These are phyloP conservation scores for Byasa hedistus DNA, from an alignment of 2,888 invertebrate species.

Conservation along the genomic window DNA sequence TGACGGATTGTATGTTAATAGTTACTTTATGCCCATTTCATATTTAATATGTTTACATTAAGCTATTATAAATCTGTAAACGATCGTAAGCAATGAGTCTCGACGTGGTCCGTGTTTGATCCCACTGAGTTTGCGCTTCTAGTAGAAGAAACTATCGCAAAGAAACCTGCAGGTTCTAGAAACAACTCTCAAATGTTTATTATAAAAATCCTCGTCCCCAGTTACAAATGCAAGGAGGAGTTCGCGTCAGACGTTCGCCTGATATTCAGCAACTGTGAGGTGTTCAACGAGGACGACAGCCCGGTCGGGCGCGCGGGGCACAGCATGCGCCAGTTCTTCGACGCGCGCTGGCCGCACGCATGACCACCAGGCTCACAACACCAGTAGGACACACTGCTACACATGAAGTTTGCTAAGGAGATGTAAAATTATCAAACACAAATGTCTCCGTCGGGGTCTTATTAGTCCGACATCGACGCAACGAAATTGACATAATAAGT, in stretches of 20 bases:
- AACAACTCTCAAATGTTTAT: too few species aligned
- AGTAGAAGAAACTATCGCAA: too few species aligned
- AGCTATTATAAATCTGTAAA: too few species aligned
- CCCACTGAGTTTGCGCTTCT: too few species aligned
- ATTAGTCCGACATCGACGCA: background rate
- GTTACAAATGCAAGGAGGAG: constrained; percentile 95
- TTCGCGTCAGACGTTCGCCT: constrained; percentile 95
- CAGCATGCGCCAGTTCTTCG: constrained; percentile 95
- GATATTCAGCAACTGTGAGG: constrained; percentile 98
- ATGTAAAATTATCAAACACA: too few species aligned
- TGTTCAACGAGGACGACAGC: constrained; percentile 98
- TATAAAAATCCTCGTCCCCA: constrained; percentile 54
- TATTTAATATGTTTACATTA: background rate
- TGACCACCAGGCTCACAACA: constrained; percentile 22
- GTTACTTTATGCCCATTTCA: background rate
- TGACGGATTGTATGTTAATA: constrained; percentile 84
- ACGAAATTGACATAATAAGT: background rate
- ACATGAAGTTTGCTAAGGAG: too few species aligned
- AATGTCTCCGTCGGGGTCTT: background rate
- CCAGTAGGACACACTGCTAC: constrained; percentile 16
- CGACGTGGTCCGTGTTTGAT: too few species aligned
- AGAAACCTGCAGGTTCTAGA: too few species aligned
- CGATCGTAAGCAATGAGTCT: too few species aligned
- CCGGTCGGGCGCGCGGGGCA: constrained; percentile 98
- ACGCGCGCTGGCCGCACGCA: constrained; percentile 89